Base-by-base conservation (phyloP, 1,140 invertebrate species). In the Copidosoma floridanum region DNA sequence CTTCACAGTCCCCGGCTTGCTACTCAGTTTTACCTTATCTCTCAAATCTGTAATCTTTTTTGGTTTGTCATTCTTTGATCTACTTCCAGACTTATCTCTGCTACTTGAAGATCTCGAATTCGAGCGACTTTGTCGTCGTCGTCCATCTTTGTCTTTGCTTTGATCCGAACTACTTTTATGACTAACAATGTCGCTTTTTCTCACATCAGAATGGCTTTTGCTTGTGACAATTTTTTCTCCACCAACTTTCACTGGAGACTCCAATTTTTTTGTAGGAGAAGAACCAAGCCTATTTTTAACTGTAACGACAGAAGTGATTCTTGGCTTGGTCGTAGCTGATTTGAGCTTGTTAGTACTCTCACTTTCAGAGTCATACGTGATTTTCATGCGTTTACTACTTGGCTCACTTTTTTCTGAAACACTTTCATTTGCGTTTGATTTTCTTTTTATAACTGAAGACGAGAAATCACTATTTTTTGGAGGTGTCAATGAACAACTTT, bases 281-380 rank as follows among this genome's bases (percentile, higher is more conserved):
- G 68, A 8, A 0, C 71, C 77, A 1, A 80, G 38, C 11, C 73
- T 71, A 50, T 57, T 75, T 65, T 79, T 81, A 5, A 79, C 71
- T 3, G 78, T 74, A 1, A 81, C 73, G 0, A 80, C 75, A 2
- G 78, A 81, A 3, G 74, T 76, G 7, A 80, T 68, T 57, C 60
- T 73, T 16, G 78, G 78, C 54, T 77, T 80, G 16, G 67, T 74
- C 0, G 77, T 54, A 44, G 67, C 71, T 3, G 76, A 79, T 47
- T 75, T 81, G 0, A 78, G 14, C 38, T 67, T 75, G 23, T 67
- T 72, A 23, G 44, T 29, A 11, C 66, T 60, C 2, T 61, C 62
- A 27, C 38, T 57, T 0, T 55, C 61, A 21, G 69, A 50, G 27
- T 68, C 62, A 1, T 67, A 46, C 4, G 35, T 23, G 7, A 53